A percentile compares a stretch with the other conserved stretches of the same genome.
These are phyloP conservation scores for Batillaria attramentaria DNA, from an alignment of 1,140 invertebrate genomes.

Conservation along the genomic window DNA sequence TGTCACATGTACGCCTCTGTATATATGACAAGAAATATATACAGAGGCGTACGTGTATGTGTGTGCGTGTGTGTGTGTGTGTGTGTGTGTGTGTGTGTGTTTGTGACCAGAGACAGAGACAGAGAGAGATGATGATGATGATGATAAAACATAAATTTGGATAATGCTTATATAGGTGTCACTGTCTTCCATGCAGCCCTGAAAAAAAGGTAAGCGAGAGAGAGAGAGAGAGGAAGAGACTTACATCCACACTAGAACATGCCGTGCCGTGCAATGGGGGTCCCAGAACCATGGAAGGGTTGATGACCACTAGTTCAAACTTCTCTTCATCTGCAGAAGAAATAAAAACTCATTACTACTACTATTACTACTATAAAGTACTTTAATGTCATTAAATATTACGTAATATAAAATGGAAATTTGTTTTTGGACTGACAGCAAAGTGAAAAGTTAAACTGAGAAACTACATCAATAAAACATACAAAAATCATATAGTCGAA, in stretches of 20 bases:
- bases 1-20: background rate
- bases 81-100: background rate
- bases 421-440: too few species aligned
- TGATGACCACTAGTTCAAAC: slow-evolving; percentile 75
- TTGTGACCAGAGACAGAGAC: background rate
- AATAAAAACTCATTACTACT: background rate
- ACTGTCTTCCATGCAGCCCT: background rate
- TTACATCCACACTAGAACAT: slow-evolving; percentile 72
- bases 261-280: slow-evolving; percentile 72
- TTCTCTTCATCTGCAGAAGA: slow-evolving; percentile 68
- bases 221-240: background rate
- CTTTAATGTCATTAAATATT: too few species aligned
- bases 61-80: background rate
- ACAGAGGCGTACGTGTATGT: background rate
- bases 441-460: too few species aligned
- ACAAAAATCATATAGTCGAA: too few species aligned
- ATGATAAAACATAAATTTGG: background rate
- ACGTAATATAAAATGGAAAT: too few species aligned
- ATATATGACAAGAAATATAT: background rate
- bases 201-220: background rate
- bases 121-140: background rate
- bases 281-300: slow-evolving; percentile 75
- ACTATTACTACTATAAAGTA: background rate
- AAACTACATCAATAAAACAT: too few species aligned
- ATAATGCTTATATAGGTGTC: background rate